These are phyloP conservation scores for Empidonax alnorum DNA, from an alignment of 2,113 vertebrate genomes.

Conservation along the genomic window DNA sequence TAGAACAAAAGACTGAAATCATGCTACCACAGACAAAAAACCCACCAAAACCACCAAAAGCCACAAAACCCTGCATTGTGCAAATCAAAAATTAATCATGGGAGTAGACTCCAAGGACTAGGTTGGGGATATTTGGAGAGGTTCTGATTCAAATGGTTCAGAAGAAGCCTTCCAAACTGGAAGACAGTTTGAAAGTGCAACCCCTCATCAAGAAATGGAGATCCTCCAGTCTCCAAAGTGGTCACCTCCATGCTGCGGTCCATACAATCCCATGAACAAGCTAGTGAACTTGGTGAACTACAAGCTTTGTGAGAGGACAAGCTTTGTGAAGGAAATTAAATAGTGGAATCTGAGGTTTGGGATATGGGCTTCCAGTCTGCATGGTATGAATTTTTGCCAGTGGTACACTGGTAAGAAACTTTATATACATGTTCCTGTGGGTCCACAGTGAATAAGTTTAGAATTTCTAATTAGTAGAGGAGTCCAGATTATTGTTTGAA, in stretches of 20 bases:
- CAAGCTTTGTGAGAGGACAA: neutral
- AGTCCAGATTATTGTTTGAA: neutral
- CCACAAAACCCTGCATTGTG: neutral
- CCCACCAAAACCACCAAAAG: no score
- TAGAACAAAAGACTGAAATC: neutral
- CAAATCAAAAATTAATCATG: neutral
- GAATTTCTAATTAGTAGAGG: neutral
- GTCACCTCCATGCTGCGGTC: no score
- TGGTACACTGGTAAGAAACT: neutral
- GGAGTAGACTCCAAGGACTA: neutral
- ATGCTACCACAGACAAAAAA: no score
- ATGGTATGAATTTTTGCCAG: neutral
- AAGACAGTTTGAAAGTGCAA: neutral
- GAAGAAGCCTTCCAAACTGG: neutral
- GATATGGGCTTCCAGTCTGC: neutral
- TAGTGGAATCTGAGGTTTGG: neutral
- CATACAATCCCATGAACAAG: neutral
- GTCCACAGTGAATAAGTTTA: neutral
- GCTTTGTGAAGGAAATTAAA: neutral
- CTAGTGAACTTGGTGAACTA: neutral
- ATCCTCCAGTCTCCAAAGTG: neutral
- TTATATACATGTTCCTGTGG: neutral
- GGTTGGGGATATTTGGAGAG: rapidly evolving
- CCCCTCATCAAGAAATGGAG: neutral
- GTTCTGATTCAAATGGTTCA: neutral